phyloP scores from a whole-genome alignment of 2,113 vertebrate genomes.

The Vombatus ursinus region DNA sequence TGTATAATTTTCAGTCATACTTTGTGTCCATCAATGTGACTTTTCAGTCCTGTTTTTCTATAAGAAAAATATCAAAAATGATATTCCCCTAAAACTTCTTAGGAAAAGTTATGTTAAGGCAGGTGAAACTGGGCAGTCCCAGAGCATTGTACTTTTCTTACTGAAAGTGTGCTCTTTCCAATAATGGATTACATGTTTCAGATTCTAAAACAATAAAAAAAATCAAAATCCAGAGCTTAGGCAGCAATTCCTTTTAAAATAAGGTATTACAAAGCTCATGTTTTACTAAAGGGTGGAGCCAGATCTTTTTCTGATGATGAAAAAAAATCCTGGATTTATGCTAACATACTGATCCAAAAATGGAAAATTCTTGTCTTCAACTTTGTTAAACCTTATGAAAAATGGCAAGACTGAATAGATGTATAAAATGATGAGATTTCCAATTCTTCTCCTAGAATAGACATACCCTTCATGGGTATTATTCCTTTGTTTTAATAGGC shows the following conservation, averaged over 20 bases:
- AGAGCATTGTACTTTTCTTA: not conserved
- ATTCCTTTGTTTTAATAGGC: slow-evolving; percentile 16
- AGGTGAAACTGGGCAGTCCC: not conserved
- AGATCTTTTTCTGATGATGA: not conserved
- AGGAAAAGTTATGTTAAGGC: not conserved
- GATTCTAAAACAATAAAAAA: not conserved
- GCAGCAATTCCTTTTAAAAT: not conserved
- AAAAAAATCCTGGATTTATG: not conserved
- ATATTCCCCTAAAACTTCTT: slow-evolving; percentile 8
- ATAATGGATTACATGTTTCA: slow-evolving; percentile 12
- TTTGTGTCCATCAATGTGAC: slow-evolving; percentile 5
- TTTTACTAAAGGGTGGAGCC: not conserved
- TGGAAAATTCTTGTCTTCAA: not conserved
- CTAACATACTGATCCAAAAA: not conserved
- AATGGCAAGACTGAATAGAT: slow-evolving; percentile 1
- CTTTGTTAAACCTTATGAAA: not conserved
- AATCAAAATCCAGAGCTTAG: not conserved
- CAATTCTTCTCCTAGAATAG: not conserved
- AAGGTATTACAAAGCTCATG: not conserved
- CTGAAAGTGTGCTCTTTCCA: not conserved
- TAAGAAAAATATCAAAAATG: not conserved
- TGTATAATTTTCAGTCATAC: slow-evolving; percentile 15
- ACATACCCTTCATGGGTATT: not conserved
- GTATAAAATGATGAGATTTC: not conserved
- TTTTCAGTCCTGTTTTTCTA: slow-evolving; percentile 36